These are phyloP conservation scores for Trachythela sp. DNA, from an alignment of 64 coral and sea anemone species.

Conservation along the genomic window DNA sequence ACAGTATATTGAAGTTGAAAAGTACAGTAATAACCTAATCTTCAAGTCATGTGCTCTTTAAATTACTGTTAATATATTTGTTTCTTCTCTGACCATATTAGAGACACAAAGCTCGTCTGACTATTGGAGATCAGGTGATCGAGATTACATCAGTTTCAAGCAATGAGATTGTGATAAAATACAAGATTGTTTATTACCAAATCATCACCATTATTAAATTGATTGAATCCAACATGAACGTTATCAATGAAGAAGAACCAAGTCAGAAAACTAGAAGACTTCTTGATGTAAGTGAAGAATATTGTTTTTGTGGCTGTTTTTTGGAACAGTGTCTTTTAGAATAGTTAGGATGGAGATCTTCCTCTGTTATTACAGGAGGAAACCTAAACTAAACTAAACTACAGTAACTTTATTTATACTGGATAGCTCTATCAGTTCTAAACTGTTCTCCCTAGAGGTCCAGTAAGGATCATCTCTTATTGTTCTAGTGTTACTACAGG, in stretches of 20 bases:
- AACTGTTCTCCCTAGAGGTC: too few species aligned
- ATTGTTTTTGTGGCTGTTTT: not conserved
- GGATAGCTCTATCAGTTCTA: too few species aligned
- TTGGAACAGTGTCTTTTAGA: not conserved
- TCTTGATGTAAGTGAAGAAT: not conserved
- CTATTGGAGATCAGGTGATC: not conserved
- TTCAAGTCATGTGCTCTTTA: not conserved
- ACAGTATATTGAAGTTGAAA: too few species aligned
- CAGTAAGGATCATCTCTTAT: too few species aligned
- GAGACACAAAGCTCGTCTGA: not conserved
- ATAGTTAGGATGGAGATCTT: too few species aligned
- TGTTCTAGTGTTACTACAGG: too few species aligned
- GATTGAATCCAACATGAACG: not conserved
- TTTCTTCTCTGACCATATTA: not conserved
- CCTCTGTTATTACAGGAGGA: too few species aligned
- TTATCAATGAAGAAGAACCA: not conserved
- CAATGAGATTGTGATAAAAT: not conserved
- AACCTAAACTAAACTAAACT: too few species aligned
- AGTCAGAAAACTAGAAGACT: not conserved
- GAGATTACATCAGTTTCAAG: not conserved
- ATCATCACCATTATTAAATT: not conserved
- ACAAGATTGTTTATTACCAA: constrained; percentile 21
- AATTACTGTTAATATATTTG: not conserved
- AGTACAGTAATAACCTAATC: too few species aligned
- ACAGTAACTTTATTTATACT: too few species aligned